phyloP scores from a whole-genome alignment of 35 echinoderm and acorn worm genomes.

The Apostichopus californicus region DNA sequence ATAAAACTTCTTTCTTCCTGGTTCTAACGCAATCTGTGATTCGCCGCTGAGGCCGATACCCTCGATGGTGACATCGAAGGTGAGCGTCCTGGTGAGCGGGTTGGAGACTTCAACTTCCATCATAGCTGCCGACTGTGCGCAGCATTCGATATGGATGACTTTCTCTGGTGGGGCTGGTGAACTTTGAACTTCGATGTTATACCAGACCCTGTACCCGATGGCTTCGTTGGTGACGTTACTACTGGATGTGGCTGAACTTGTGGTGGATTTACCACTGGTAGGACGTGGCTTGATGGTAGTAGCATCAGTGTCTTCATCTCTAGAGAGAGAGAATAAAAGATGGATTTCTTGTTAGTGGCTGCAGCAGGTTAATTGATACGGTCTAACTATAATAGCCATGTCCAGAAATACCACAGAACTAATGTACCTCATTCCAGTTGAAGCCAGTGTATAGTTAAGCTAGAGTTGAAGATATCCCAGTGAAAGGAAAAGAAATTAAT shows the following conservation, averaged over 20 bases:
- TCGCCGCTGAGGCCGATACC: conserved; percentile 80
- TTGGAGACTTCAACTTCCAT: conserved; percentile 95
- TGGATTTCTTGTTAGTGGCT: no score
- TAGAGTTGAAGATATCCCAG: no score
- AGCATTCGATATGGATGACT: conserved; percentile 68
- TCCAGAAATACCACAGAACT: no score
- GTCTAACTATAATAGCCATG: no score
- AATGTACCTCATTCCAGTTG: no score
- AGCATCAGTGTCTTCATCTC: conserved; percentile 32
- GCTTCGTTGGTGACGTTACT: conserved; percentile 26
- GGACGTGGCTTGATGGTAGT: conserved; percentile 45
- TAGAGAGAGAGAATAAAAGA: neutral
- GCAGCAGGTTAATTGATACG: no score
- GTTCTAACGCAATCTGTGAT: conserved; percentile 56
- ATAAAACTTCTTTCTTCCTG: conserved; percentile 87
- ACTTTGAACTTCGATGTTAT: conserved; percentile 78
- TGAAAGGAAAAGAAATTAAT: no score
- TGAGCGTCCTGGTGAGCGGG: conserved; percentile 70
- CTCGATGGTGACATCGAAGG: conserved; percentile 80
- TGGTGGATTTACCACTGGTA: conserved; percentile 64
- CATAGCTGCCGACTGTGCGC: conserved; percentile 89
- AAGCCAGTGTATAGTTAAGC: no score
- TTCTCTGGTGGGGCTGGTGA: conserved; percentile 70
- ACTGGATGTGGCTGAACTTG: conserved; percentile 36
- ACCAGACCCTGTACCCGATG: conserved; percentile 91